Evolutionary conservation across 2,797 vertebrate genomes (phyloP).

Genomic region (Gymnoscopelus braueri): DNA sequence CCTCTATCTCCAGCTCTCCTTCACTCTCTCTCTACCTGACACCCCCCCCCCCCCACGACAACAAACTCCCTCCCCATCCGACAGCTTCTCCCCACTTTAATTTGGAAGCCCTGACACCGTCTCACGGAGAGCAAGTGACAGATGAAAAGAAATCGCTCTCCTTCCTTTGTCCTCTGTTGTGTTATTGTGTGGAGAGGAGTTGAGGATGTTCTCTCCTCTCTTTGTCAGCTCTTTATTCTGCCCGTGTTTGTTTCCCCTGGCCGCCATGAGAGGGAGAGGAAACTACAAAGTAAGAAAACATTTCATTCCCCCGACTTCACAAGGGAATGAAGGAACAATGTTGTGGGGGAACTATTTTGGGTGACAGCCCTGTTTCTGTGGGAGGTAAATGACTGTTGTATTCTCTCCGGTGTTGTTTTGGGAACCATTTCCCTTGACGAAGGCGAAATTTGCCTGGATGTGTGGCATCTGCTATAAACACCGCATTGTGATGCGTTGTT

Average conservation of each 20-base stretch:
- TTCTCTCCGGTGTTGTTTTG: constrained; percentile 20
- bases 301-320: not conserved
- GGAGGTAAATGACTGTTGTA: constrained; percentile 32
- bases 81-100: constrained; percentile 59
- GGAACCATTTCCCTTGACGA: not conserved
- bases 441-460: not conserved
- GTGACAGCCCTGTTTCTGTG: constrained; percentile 9
- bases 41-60: not conserved
- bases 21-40: not conserved
- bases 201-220: constrained; percentile 57
- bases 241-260: constrained; percentile 46
- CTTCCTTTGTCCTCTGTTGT: constrained; percentile 1
- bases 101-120: constrained; percentile 60
- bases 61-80: constrained; percentile 38
- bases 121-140: constrained; percentile 66
- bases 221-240: constrained; percentile 69
- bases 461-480: constrained; percentile 6
- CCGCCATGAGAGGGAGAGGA: constrained; percentile 40
- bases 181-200: constrained; percentile 2
- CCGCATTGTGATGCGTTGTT: too few species aligned
- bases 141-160: constrained; percentile 68
- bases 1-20: too few species aligned
- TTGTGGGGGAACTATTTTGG: not conserved
- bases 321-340: constrained; percentile 4
- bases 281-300: constrained; percentile 24